phyloP scores from a whole-genome alignment of 2,113 vertebrate species.

The Sander lucioperca region DNA sequence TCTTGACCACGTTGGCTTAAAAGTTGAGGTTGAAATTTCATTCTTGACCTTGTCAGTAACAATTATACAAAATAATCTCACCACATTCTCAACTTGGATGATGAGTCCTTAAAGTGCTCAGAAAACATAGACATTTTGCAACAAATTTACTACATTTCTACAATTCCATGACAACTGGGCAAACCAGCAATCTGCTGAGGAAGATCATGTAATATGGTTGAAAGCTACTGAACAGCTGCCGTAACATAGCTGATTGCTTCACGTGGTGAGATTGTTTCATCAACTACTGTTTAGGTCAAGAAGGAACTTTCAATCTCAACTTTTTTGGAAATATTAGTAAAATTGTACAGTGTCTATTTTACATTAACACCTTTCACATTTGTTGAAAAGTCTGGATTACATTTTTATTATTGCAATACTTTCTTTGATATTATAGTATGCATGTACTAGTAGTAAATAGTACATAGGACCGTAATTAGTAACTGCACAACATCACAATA shows the following conservation, averaged over 20 bases:
- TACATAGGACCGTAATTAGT: background rate
- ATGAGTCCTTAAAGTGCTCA: background rate
- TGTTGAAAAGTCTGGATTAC: background rate
- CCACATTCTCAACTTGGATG: background rate
- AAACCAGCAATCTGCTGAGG: background rate
- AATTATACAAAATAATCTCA: background rate
- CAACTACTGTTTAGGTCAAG: background rate
- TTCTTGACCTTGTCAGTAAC: background rate
- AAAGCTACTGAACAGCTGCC: background rate
- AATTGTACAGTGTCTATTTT: background rate
- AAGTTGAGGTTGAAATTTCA: background rate
- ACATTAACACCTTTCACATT: background rate
- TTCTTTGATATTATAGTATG: background rate
- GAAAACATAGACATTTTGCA: too few relatives aligned
- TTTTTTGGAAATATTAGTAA: background rate
- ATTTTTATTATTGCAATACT: background rate
- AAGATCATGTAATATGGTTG: background rate
- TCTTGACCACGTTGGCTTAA: background rate
- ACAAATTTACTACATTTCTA: too few relatives aligned
- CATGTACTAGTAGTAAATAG: background rate
- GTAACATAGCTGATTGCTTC: background rate
- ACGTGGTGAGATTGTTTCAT: background rate
- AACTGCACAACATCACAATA: background rate
- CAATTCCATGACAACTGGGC: background rate
- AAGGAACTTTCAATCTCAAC: background rate